Evolutionary conservation across 2,888 invertebrate genomes (phyloP), one percentile per base, ranked within the genome.

Genomic region (Drosophila buzzatii): DNA sequence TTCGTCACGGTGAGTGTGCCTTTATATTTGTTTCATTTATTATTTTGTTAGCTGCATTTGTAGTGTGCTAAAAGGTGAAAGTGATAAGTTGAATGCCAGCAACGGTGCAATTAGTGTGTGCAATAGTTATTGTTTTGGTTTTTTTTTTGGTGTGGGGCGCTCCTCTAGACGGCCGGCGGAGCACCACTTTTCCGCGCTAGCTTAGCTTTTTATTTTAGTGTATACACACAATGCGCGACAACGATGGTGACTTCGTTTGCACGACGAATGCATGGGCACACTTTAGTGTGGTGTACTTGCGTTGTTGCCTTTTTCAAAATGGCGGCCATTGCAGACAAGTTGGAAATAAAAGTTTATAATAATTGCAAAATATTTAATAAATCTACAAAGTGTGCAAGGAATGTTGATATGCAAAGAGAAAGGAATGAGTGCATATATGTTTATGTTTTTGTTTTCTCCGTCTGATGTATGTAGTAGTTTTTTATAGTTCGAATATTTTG

Each of bases 221-320:
- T 67, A 75, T 72, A 72, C 79, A 72, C 64, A 83, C 74, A 74
- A 73, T 64, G 39, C 73, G 76, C 82, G 70, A 64, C 71, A 72
- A 72, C 76, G 60, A 64, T 71, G 83, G 86, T 86, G 82, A 83
- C 79, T 82, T 86, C 84, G 82, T 82, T 76, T 73, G 74, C 85
- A 72, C 83, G 70, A 72, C 74, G 72, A 69, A 74, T 82, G 82
- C 82, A 82, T 75, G 70, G 76, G 79, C 60, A 75, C 75, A 65
- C 70, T 84, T 71, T 53, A 65, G 71, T 76, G 69, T 70, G 70
- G 67, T 72, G 86, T 82, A 82, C 66, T 82, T 75, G 18, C 55
- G 67, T 85, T 76, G 81, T 81, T 70, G 74, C 49, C 53, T 70
- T 51, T 82, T 79, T 79, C 82, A 79, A 79, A 82, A 79, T 79